phyloP scores from a whole-genome alignment of 30 jellyfish, hydroid and myxozoan genomes.

The Cassiopea xamachana region DNA sequence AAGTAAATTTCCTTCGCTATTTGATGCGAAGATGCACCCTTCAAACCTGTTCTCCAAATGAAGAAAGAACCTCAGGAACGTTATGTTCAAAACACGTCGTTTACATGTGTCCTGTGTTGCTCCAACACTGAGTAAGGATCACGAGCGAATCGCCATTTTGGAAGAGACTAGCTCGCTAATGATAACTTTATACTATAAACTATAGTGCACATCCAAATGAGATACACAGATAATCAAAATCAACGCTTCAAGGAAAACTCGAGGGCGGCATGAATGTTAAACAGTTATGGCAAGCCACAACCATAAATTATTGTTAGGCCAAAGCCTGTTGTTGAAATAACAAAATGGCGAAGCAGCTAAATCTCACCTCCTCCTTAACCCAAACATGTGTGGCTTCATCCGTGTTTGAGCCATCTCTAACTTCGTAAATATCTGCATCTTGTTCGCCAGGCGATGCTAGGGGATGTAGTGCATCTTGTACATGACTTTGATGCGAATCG shows the following conservation, averaged over 20 bases:
- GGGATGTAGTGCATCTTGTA: conserved; percentile 13
- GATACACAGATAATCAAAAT: no score
- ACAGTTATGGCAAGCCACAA: background rate
- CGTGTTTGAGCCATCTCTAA: conserved; percentile 26
- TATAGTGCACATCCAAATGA: no score
- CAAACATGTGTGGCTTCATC: conserved; percentile 67
- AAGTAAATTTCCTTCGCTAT: no score
- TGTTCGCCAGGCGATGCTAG: conserved; percentile 55
- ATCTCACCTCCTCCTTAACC: conserved; percentile 70
- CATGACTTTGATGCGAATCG: conserved; percentile 49
- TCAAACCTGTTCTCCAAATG: no score
- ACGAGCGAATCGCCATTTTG: background rate
- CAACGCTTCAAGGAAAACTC: no score
- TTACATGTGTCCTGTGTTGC: background rate
- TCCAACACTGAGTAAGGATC: background rate
- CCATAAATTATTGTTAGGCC: background rate
- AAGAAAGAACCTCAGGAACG: no score
- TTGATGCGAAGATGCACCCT: no score
- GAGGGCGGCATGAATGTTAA: background rate
- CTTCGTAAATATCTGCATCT: conserved; percentile 54
- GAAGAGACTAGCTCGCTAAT: background rate
- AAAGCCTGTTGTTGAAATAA: background rate
- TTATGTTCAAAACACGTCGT: no score
- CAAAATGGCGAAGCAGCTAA: conserved; percentile 4
- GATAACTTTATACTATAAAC: background rate